These are phyloP conservation scores for Hyaena hyaena DNA, from an alignment of 2,113 vertebrate species.

Conservation along the genomic window DNA sequence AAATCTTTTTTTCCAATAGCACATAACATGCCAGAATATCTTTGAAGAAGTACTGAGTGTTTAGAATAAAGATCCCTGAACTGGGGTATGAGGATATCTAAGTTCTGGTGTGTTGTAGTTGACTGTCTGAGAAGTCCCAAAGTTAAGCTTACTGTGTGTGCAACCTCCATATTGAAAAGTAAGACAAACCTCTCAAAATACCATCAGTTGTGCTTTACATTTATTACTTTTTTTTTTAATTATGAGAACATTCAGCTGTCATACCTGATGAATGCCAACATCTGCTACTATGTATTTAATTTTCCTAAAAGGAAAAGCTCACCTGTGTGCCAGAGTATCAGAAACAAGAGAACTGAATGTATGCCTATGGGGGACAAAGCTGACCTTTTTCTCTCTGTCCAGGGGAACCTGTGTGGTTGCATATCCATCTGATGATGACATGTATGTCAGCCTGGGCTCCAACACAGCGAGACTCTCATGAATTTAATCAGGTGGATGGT, in stretches of 20 bases:
- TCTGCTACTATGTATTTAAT: constrained; percentile 56
- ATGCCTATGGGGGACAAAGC: neutral
- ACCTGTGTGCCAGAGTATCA: neutral
- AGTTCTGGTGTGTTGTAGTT: neutral
- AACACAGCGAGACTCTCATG: neutral
- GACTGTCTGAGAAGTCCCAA: neutral
- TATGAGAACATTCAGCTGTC: constrained; percentile 40
- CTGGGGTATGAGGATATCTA: neutral
- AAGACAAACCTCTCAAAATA: neutral
- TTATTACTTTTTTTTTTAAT: neutral
- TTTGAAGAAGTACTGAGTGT: neutral
- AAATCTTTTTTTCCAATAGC: neutral
- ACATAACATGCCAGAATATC: neutral
- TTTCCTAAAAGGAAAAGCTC: constrained; percentile 55
- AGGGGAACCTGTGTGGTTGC: constrained; percentile 14
- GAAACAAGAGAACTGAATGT: neutral
- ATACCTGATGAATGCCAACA: constrained; percentile 52
- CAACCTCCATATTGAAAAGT: neutral
- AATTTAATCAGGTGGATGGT: constrained; percentile 36
- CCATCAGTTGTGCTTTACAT: neutral
- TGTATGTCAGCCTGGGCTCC: neutral
- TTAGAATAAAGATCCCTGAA: neutral
- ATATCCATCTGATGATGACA: neutral
- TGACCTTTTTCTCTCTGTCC: constrained; percentile 39
- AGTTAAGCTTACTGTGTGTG: neutral